Evolutionary conservation across 2,888 invertebrate genomes (phyloP).

Genomic region (Caradrina clavipalpis): DNA sequence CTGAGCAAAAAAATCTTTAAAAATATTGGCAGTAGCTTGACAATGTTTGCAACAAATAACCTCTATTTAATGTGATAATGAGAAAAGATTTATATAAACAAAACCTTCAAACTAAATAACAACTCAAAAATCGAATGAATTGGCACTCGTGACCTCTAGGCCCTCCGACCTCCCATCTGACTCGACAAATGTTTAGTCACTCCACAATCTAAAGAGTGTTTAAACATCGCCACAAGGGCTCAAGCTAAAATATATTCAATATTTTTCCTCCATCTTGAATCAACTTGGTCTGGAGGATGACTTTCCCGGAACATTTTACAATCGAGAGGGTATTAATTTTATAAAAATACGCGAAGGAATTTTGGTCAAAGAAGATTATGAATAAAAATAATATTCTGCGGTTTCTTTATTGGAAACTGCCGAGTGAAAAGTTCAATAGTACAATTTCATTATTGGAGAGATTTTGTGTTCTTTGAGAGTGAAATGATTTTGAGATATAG

Average conservation of each 20-base stretch:
- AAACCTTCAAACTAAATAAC: background rate
- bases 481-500: background rate
- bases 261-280: conserved; percentile 40
- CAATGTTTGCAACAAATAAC: too few species aligned
- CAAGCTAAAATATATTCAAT: conserved; percentile 45
- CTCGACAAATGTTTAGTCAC: conserved; percentile 33
- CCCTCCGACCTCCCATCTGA: conserved; percentile 14
- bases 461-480: conserved; percentile 15
- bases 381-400: conserved; percentile 38
- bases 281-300: conserved; percentile 35
- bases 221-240: conserved; percentile 19
- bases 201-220: conserved; percentile 36
- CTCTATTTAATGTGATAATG: too few species aligned
- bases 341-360: conserved; percentile 41
- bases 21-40: too few species aligned
- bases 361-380: conserved; percentile 56
- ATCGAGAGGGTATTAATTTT: conserved; percentile 49
- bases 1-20: too few species aligned
- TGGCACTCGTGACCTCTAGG: background rate
- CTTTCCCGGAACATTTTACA: conserved; percentile 50
- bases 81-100: too few species aligned
- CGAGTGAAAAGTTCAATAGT: conserved; percentile 73
- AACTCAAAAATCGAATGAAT: background rate
- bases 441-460: conserved; percentile 64
- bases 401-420: conserved; percentile 64